phyloP scores from a whole-genome alignment of 1,140 invertebrate genomes.

The Thaumatotibia leucotreta region DNA sequence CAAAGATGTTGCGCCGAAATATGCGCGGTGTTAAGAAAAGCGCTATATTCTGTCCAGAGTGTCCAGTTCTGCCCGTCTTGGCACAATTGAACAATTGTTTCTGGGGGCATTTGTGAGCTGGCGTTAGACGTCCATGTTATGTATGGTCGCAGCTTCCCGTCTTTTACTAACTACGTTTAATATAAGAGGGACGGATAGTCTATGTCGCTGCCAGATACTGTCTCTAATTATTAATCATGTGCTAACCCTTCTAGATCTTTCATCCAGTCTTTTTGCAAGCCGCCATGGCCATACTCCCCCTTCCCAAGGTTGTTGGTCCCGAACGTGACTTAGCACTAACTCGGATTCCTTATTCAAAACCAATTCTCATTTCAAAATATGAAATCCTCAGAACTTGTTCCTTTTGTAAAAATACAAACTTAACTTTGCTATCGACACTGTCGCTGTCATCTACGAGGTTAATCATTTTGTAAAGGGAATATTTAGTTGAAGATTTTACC shows the following conservation, averaged over 20 bases:
- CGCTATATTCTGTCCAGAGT: too few species aligned
- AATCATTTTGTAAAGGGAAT: background rate
- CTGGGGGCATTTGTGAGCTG: too few species aligned
- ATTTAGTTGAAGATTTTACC: background rate
- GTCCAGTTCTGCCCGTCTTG: too few species aligned
- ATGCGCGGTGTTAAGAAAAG: too few species aligned
- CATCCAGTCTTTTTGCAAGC: background rate
- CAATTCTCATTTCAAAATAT: constrained; percentile 55
- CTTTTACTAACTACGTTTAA: too few species aligned
- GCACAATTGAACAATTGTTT: too few species aligned
- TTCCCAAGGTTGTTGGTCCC: constrained; percentile 12
- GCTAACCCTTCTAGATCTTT: background rate
- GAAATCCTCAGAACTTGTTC: constrained; percentile 47
- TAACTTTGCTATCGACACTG: background rate
- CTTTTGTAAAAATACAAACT: constrained; percentile 5
- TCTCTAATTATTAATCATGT: too few species aligned
- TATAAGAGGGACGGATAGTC: too few species aligned
- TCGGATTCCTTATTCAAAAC: constrained; percentile 35
- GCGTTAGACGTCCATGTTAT: too few species aligned
- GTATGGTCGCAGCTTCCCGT: too few species aligned
- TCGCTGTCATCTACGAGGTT: background rate
- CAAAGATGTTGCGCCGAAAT: too few species aligned
- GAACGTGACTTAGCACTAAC: constrained; percentile 30
- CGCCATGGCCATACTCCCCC: background rate
- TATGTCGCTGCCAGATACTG: too few species aligned